Evolutionary conservation across 2,888 invertebrate genomes (phyloP), one percentile per base, ranked within the genome.

Genomic region (Agonopterix alstromeriana): DNA sequence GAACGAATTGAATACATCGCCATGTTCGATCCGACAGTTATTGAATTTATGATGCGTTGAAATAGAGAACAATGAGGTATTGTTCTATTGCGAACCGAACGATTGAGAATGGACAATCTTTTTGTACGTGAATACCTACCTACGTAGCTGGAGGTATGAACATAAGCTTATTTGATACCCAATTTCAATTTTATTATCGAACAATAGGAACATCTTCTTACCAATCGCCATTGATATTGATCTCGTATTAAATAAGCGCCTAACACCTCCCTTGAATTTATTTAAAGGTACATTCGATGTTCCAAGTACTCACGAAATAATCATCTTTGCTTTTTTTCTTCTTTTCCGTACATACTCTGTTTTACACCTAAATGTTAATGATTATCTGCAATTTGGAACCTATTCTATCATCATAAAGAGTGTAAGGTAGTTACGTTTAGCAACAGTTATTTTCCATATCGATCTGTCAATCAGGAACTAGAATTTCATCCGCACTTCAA

Each of bases 41-140:
- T 76, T 68, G 66, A 67, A 73, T 78, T 79, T 71, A 77, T 70
- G 62, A 67, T 65, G 69, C 71, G 73, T 72, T 73, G 68, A 71
- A 74, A 71, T 60, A 48, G 63, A 77, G 77, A 83, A 84, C 83
- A 83, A 83, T 83, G 64, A 59, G 53, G 67, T 64, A 82, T 82
- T 81, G 82, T 82, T 80, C 75, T 64, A 61, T 64, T 61, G 58
- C 56, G 54, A 27, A 27, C 27, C 56, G 53, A 52, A 54, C 60
- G 53, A 57, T 54, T 61, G 58, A 67, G 61, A 65, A 57, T 57
- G 57, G 57, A 57, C 58, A 59, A 66, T 70, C 66, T 71, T 69
- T 68, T 63, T 67, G 60, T 63, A 55, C 58, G 14, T 27, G 27
- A 27, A 27, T 27, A 45, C 36, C 27, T 27, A 27, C 27, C 27